A percentile compares a stretch with the other conserved stretches of the same genome.
Conservation (phyloP, 2,888 invertebrate species). For the Phyto melanocephala region DNA sequence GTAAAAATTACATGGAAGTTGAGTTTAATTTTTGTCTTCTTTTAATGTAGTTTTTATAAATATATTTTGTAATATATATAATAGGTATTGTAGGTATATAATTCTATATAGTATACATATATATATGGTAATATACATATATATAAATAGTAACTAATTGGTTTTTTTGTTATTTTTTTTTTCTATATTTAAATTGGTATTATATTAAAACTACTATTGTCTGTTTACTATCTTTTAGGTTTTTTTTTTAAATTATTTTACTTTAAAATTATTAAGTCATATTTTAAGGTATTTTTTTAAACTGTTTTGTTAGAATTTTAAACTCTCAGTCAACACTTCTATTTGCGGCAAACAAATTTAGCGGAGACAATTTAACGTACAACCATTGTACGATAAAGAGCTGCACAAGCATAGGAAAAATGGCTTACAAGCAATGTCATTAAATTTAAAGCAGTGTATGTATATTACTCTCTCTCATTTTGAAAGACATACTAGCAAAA, state of each 20-base stretch:
- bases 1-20: conserved; percentile 62
- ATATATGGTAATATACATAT: conserved; percentile 54
- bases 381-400: too few species aligned
- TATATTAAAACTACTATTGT: conserved; percentile 71
- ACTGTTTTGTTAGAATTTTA: too few species aligned
- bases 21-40: conserved; percentile 26
- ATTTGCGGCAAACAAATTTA: background rate
- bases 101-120: conserved; percentile 58
- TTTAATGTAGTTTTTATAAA: conserved; percentile 49
- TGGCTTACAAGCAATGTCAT: too few species aligned
- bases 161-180: conserved; percentile 60
- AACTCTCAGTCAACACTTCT: too few species aligned
- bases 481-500: too few species aligned
- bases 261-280: conserved; percentile 14
- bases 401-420: too few species aligned
- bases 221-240: conserved; percentile 67
- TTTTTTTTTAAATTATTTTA: conserved; percentile 29
- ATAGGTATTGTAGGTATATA: conserved; percentile 56
- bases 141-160: conserved; percentile 64
- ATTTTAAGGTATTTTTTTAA: background rate
- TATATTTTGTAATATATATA: conserved; percentile 52
- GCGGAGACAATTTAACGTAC: too few species aligned
- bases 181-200: conserved; percentile 59
- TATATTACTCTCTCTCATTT: too few species aligned
- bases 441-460: too few species aligned